Base-by-base conservation (phyloP, 2,888 invertebrate genomes). In the Cantharis lateralis region DNA sequence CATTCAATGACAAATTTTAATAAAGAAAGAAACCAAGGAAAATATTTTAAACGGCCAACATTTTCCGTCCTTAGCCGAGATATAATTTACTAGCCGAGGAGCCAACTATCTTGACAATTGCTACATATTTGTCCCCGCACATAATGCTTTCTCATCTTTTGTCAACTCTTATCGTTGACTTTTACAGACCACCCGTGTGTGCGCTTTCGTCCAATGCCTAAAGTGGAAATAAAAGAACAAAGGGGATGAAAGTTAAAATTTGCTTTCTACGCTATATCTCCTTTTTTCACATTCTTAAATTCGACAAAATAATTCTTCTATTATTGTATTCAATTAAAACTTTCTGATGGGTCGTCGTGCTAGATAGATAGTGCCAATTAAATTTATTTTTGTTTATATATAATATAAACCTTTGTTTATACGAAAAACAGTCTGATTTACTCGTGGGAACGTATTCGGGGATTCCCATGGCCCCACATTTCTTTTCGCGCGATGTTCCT, bases 71-170 rank as follows among this genome's bases (percentile, higher is more conserved):
- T 71, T 66, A 48, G 48, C n/a, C 4, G 5, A 26, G 80, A 74
- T 78, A 82, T 82, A 81, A 81, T 80, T 82, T 78, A 82, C 79
- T 72, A 78, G 79, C 77, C 75, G 77, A 78, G 80, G 69, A 62
- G 78, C 75, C 72, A 79, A 80, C 80, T 82, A 81, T 82, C 81
- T 81, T 78, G 78, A 78, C 82, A 81, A 82, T 83, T 82, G 82
- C 83, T 81, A 82, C 81, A 82, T 82, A 83, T 83, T 83, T 82
- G 82, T 83, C 82, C 80, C 15, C 78, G 77, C 79, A 81, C 81
- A 82, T 82, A 82, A 82, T 80, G 78, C 77, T 75, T 76, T 77
- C 79, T 78, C 80, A 79, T 82, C 80, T 80, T 80, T 82, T 76
- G 77, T 80, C 80, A 77, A 81, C 77, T 72, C 77, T 78, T 78